Conservation (phyloP, 2,888 invertebrate genomes). For the Euzophera pinguis region DNA sequence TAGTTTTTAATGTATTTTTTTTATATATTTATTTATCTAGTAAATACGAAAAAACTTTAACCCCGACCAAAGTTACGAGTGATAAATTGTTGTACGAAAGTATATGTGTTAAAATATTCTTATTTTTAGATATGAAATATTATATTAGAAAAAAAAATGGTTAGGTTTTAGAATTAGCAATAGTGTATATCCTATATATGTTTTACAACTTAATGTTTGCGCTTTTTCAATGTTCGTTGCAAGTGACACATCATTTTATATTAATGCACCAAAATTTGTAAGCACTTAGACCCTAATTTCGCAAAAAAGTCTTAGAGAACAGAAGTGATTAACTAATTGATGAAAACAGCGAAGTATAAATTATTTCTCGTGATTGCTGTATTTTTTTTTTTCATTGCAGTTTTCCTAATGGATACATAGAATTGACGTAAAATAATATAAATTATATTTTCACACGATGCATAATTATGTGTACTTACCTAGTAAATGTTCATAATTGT, state of each 20-base stretch:
- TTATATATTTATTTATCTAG: neutral
- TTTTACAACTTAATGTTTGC: slow-evolving; percentile 32
- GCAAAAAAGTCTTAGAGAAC: slow-evolving; percentile 14
- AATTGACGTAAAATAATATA: slow-evolving; percentile 1
- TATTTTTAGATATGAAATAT: slow-evolving; percentile 66
- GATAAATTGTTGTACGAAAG: slow-evolving; percentile 45
- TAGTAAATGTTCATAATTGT: neutral
- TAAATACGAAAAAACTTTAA: neutral
- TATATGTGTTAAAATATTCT: slow-evolving; percentile 45
- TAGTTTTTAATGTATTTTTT: neutral
- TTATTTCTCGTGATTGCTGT: neutral
- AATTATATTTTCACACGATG: slow-evolving; percentile 13
- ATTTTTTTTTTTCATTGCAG: neutral
- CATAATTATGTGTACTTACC: neutral
- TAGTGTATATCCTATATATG: slow-evolving; percentile 29
- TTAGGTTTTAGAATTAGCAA: slow-evolving; percentile 41
- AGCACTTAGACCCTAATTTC: slow-evolving; percentile 33
- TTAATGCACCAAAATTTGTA: slow-evolving; percentile 34
- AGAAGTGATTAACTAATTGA: slow-evolving; percentile 1
- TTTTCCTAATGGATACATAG: neutral
- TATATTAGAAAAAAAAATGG: slow-evolving; percentile 42
- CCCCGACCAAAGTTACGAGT: slow-evolving; percentile 30
- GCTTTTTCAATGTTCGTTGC: slow-evolving; percentile 48
- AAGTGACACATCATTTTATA: slow-evolving; percentile 26
- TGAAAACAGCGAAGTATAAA: neutral